phyloP scores from a whole-genome alignment of 2,113 vertebrate species.

The Vidua chalybeata region DNA sequence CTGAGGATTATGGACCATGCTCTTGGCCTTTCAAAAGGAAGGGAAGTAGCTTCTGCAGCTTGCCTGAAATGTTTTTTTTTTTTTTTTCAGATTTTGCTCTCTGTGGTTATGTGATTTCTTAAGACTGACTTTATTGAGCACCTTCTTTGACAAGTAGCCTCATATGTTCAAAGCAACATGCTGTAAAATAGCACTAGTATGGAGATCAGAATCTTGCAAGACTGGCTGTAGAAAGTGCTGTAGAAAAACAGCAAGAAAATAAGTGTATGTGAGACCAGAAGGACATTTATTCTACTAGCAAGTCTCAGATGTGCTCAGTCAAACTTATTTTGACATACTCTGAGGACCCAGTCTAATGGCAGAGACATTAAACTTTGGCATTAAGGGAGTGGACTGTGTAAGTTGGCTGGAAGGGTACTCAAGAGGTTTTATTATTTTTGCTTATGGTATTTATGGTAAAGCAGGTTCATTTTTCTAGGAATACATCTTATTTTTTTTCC shows the following conservation, averaged over 20 bases:
- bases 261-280: not conserved
- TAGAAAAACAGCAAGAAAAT: conserved; percentile 4
- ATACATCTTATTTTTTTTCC: not conserved
- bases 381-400: not conserved
- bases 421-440: conserved; percentile 1
- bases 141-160: not conserved
- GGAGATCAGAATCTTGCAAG: not conserved
- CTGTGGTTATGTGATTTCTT: not conserved
- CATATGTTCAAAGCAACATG: not conserved
- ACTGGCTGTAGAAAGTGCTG: not conserved
- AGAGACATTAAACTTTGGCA: conserved; percentile 15
- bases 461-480: conserved; percentile 8
- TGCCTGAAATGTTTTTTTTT: not conserved
- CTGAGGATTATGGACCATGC: not conserved
- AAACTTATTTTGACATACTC: not conserved
- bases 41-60: not conserved
- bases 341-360: not conserved
- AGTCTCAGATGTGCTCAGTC: not conserved
- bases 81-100: not conserved
- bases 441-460: not conserved
- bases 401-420: not conserved
- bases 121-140: not conserved
- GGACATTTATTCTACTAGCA: not conserved
- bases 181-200: not conserved
- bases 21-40: not conserved